Percentiles rank a stretch among this genome's conserved stretches.
These are phyloP conservation scores for Malachius bipustulatus DNA, from an alignment of 2,888 invertebrate species.

Conservation along the genomic window DNA sequence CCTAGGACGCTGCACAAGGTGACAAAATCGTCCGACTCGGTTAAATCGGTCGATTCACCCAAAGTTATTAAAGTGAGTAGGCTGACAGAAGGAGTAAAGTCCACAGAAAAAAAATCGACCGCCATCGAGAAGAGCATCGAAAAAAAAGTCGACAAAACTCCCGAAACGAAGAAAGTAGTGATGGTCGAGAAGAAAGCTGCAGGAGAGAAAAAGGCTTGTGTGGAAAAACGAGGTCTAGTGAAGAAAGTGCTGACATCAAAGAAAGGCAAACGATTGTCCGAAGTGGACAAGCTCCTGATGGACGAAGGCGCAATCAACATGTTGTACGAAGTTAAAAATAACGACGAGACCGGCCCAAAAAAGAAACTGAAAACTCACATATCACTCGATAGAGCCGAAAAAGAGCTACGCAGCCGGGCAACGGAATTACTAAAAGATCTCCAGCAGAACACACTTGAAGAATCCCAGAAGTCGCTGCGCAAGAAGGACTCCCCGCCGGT, in stretches of 20 bases:
- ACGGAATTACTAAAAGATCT: constrained; percentile 33
- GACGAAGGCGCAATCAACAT: constrained; percentile 82
- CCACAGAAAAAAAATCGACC: not conserved
- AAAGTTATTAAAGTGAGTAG: no score
- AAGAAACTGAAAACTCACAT: constrained; percentile 26
- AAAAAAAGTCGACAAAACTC: constrained; percentile 6
- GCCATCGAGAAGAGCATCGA: constrained; percentile 1
- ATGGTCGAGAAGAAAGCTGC: constrained; percentile 1
- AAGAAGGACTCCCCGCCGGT: constrained; percentile 36
- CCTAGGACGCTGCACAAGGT: no score
- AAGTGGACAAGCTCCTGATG: constrained; percentile 65
- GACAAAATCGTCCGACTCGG: constrained; percentile 17
- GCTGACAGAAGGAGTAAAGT: not conserved
- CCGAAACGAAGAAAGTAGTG: constrained; percentile 10
- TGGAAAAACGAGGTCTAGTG: constrained; percentile 4
- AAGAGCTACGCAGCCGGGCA: constrained; percentile 32
- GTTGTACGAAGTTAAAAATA: constrained; percentile 62
- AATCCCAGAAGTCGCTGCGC: constrained; percentile 38
- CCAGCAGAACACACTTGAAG: constrained; percentile 28
- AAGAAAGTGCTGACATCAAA: constrained; percentile 17
- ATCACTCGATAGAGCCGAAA: constrained; percentile 28
- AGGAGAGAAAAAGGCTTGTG: constrained; percentile 6
- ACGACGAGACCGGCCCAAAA: constrained; percentile 20
- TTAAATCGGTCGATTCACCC: constrained; percentile 15
- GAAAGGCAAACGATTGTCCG: constrained; percentile 39